A percentile compares a stretch with the other conserved stretches of the same genome.
Conservation (phyloP, 1,140 invertebrate genomes). For the Atta cephalotes region DNA sequence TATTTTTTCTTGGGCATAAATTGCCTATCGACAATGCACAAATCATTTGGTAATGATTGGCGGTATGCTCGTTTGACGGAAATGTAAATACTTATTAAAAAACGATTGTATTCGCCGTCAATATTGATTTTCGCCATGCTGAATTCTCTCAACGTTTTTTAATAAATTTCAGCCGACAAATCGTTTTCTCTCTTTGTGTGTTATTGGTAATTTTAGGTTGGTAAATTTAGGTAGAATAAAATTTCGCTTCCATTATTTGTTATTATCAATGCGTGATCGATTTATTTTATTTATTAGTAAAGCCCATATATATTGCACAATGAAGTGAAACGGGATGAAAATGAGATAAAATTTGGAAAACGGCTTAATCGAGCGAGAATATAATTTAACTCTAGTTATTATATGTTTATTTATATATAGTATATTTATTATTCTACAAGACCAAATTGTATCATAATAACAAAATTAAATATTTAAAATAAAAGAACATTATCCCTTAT, state of each 20-base stretch:
- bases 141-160: not conserved
- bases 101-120: not conserved
- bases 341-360: not conserved
- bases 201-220: not conserved
- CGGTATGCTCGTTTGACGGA: not conserved
- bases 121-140: not conserved
- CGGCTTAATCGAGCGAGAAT: constrained; percentile 16
- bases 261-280: not conserved
- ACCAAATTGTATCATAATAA: not conserved
- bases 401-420: not conserved
- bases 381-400: not conserved
- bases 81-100: not conserved
- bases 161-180: constrained; percentile 4
- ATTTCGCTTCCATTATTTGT: constrained; percentile 20
- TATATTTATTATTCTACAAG: not conserved
- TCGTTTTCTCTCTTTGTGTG: not conserved
- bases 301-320: constrained; percentile 16
- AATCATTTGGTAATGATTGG: not conserved
- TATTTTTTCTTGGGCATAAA: not conserved
- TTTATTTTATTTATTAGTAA: constrained; percentile 20
- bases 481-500: not conserved
- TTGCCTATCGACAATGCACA: not conserved
- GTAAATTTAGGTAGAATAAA: constrained; percentile 26
- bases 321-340: constrained; percentile 8
- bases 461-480: not conserved